Percentiles rank a stretch among this genome's conserved stretches.
phyloP scores from a whole-genome alignment of 2,797 vertebrate genomes.

The Mormyrus hasselquistii region DNA sequence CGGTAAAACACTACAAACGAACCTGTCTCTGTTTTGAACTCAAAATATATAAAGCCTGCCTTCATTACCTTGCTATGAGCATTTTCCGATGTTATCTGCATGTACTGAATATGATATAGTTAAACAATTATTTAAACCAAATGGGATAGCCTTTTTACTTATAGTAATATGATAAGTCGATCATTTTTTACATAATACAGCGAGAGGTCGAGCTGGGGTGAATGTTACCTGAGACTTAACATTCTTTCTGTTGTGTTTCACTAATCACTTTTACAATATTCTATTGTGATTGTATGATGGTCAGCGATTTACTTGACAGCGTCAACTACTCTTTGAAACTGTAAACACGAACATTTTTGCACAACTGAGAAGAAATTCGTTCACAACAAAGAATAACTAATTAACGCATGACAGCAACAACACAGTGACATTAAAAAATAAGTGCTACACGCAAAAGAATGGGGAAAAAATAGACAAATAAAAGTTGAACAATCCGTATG shows the following conservation, averaged over 20 bases:
- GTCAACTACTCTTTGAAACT: conserved; percentile 50
- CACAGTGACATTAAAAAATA: conserved; percentile 53
- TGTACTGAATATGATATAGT: conserved; percentile 53
- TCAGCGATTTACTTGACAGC: conserved; percentile 52
- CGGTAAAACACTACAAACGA: conserved; percentile 55
- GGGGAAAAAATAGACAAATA: conserved; percentile 30
- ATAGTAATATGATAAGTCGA: conserved; percentile 12
- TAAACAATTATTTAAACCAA: conserved; percentile 35
- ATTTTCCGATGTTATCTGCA: conserved; percentile 45
- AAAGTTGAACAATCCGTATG: conserved; percentile 31
- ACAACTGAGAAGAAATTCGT: conserved; percentile 45
- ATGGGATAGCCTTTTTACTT: conserved; percentile 17
- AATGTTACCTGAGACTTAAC: conserved; percentile 73
- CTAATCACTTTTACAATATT: conserved; percentile 55
- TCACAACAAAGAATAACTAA: conserved; percentile 49
- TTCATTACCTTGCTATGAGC: conserved; percentile 42
- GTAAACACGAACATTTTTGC: conserved; percentile 57
- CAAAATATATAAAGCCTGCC: conserved; percentile 53
- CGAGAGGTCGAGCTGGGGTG: conserved; percentile 60
- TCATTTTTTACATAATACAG: conserved; percentile 49
- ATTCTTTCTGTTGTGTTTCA: conserved; percentile 47
- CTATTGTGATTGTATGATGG: conserved; percentile 48
- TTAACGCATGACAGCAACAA: conserved; percentile 41
- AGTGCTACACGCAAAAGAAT: conserved; percentile 67
- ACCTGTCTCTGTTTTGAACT: conserved; percentile 46